Evolutionary conservation across 1,140 invertebrate genomes (phyloP).

Genomic region (Drosophila asahinai): DNA sequence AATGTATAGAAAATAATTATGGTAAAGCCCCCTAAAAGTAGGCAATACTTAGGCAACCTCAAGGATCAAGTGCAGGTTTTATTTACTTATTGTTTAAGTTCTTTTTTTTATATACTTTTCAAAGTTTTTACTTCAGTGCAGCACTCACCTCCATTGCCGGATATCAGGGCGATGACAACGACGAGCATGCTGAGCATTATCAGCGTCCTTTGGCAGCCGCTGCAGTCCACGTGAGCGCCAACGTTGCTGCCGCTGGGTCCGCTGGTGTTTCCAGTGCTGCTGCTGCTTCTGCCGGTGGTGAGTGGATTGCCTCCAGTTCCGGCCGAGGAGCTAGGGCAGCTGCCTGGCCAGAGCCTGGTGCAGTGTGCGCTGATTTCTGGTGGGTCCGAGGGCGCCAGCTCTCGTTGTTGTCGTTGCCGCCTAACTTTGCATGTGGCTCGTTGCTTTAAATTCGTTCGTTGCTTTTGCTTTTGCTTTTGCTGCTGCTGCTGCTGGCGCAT

Average conservation of each 20-base stretch:
- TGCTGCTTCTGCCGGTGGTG: background rate
- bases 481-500: constrained; percentile 64
- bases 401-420: constrained; percentile 36
- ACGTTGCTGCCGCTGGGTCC: constrained; percentile 15
- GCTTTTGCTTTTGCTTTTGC: constrained; percentile 32
- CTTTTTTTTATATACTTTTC: background rate
- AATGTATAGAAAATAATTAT: no score
- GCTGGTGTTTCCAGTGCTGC: constrained; percentile 12
- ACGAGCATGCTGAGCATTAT: constrained; percentile 80
- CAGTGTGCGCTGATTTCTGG: constrained; percentile 43
- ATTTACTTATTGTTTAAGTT: no score
- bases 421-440: constrained; percentile 51
- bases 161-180: constrained; percentile 71
- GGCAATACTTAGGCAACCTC: background rate
- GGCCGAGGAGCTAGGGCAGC: constrained; percentile 6
- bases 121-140: background rate
- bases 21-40: background rate
- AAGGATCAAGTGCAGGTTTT: rapidly evolving
- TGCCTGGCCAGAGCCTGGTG: constrained; percentile 56
- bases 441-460: constrained; percentile 82
- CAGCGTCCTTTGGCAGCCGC: constrained; percentile 50
- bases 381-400: constrained; percentile 31
- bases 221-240: constrained; percentile 16
- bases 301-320: constrained; percentile 17
- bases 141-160: constrained; percentile 77